Percentiles rank a stretch among this genome's conserved stretches.
phyloP scores from a whole-genome alignment of 1,140 invertebrate species.

The Pseudomyrmex dendroicus region DNA sequence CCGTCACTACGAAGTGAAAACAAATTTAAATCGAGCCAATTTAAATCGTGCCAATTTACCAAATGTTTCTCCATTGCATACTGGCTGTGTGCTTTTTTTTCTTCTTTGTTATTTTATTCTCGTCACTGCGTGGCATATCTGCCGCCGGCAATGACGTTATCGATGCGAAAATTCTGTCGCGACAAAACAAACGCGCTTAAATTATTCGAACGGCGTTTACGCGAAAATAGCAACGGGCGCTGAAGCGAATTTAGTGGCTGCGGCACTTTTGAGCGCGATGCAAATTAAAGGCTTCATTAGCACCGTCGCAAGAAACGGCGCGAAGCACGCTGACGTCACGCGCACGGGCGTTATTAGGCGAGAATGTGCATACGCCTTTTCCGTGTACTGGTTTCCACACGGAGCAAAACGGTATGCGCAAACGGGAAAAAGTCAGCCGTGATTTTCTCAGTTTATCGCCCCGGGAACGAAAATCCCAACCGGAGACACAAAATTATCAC shows the following conservation, averaged over 20 bases:
- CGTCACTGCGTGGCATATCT: no score
- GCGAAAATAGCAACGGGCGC: background rate
- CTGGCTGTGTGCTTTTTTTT: no score
- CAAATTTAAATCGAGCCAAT: no score
- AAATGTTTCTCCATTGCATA: no score
- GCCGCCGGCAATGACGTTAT: no score
- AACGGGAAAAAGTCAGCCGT: conserved; percentile 6
- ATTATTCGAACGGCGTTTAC: conserved; percentile 19
- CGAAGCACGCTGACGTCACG: conserved; percentile 27
- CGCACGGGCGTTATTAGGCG: conserved; percentile 38
- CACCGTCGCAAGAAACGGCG: conserved; percentile 43
- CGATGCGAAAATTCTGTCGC: background rate
- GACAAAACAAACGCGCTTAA: background rate
- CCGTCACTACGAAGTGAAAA: background rate
- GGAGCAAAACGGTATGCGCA: background rate
- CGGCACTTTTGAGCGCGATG: conserved; percentile 47
- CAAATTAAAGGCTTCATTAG: conserved; percentile 58
- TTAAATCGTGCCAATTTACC: no score
- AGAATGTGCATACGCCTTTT: conserved; percentile 51
- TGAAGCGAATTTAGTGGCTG: conserved; percentile 31
- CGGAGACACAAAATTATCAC: background rate
- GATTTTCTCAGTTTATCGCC: conserved; percentile 5
- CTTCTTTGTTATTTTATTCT: no score
- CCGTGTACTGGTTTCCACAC: conserved; percentile 34
- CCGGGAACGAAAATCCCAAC: conserved; percentile 1